Evolutionary conservation across 2,888 invertebrate species (phyloP).

Genomic region (Sepioteuthis lessoniana): DNA sequence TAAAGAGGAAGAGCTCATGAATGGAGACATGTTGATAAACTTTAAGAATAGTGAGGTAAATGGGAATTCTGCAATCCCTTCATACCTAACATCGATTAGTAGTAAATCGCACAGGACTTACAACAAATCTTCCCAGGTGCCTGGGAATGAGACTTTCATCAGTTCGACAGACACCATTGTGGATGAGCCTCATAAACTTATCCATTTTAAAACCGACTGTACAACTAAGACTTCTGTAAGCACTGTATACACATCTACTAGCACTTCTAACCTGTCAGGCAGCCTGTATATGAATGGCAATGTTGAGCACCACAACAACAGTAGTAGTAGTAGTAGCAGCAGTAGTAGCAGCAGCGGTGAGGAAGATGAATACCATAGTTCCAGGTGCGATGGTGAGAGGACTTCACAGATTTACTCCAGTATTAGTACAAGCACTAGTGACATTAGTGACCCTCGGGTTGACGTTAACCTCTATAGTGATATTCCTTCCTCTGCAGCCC

Average conservation of each 20-base stretch:
- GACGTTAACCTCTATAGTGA: conserved; percentile 43
- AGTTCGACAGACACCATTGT: conserved; percentile 23
- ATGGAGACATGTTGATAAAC: conserved; percentile 40
- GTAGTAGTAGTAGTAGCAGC: neutral
- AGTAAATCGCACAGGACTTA: conserved; percentile 25
- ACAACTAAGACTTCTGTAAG: conserved; percentile 6
- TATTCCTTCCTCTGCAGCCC: conserved; percentile 34
- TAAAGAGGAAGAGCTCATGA: conserved; percentile 41
- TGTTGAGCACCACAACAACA: conserved; percentile 38
- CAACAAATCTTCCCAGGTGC: conserved; percentile 46
- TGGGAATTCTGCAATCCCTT: conserved; percentile 34
- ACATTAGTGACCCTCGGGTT: conserved; percentile 71
- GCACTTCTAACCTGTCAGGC: neutral
- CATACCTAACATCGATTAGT: neutral
- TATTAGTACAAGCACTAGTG: conserved; percentile 74
- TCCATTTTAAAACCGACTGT: neutral
- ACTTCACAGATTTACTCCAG: conserved; percentile 59
- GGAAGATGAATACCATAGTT: conserved; percentile 41
- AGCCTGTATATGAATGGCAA: neutral
- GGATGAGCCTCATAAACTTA: conserved; percentile 21
- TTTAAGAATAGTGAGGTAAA: conserved; percentile 35
- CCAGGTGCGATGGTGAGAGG: conserved; percentile 48
- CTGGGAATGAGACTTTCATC: conserved; percentile 41
- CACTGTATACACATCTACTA: neutral
- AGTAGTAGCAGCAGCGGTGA: neutral